Percentiles rank a stretch among this genome's conserved stretches.
These are phyloP conservation scores for Rapana venosa DNA, from an alignment of 2,888 invertebrate species.

Conservation along the genomic window DNA sequence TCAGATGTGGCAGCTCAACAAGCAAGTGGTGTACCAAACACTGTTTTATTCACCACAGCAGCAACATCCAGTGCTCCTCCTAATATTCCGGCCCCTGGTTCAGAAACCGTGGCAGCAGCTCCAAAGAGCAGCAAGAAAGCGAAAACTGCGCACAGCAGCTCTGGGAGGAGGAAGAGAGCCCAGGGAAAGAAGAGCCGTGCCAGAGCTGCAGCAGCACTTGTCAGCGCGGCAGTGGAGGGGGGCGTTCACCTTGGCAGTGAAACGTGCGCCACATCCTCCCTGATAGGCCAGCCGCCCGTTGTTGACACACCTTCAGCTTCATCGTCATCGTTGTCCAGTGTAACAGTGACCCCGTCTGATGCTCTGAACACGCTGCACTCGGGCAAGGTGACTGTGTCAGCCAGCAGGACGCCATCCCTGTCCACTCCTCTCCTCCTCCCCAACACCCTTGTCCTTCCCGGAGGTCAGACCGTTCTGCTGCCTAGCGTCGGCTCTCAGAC, in stretches of 20 bases:
- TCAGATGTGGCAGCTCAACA: neutral
- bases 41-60: neutral
- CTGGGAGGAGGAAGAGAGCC: neutral
- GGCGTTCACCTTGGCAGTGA: too few relatives aligned
- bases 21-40: neutral
- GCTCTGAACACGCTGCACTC: neutral
- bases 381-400: neutral
- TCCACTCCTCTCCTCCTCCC: neutral
- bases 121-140: neutral
- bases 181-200: neutral
- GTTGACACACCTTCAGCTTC: neutral
- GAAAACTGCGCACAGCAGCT: neutral
- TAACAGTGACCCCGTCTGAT: neutral
- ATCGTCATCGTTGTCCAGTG: neutral
- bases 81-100: neutral
- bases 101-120: neutral
- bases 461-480: neutral
- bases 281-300: neutral
- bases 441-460: neutral
- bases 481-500: neutral
- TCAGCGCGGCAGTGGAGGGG: neutral
- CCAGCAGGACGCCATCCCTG: neutral
- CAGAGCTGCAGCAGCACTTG: neutral
- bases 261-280: neutral
- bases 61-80: neutral